These are phyloP conservation scores for Pyrocoelia pectoralis DNA, from an alignment of 2,888 invertebrate genomes.

Conservation along the genomic window DNA sequence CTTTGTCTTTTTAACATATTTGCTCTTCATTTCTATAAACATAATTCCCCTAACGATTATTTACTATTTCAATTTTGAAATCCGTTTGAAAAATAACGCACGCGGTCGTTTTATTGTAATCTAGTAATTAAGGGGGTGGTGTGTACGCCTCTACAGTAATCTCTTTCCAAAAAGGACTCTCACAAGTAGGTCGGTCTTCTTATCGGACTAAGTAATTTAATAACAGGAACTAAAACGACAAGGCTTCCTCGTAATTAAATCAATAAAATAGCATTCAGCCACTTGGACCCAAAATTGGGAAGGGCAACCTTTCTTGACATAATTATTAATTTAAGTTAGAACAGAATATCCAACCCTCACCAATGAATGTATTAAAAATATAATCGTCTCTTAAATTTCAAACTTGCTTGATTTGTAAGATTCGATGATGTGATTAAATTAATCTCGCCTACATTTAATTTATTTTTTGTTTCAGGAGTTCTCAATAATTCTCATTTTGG, in stretches of 20 bases:
- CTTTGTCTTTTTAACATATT: slow-evolving; percentile 2
- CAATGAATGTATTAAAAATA: slow-evolving; percentile 1
- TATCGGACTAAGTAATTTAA: slow-evolving; percentile 39
- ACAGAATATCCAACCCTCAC: slow-evolving; percentile 6
- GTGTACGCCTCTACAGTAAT: slow-evolving; percentile 28
- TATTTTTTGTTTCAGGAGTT: too few species aligned
- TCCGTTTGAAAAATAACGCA: background rate
- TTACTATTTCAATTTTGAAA: background rate
- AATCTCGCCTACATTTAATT: too few species aligned
- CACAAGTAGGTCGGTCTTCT: slow-evolving; percentile 33
- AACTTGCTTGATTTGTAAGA: too few species aligned
- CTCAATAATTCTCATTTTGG: too few species aligned
- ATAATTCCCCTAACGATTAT: background rate
- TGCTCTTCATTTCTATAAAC: slow-evolving; percentile 5
- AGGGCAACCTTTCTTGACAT: slow-evolving; percentile 22
- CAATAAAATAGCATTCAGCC: slow-evolving; percentile 37
- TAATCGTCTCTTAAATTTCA: background rate
- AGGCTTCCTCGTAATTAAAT: slow-evolving; percentile 36
- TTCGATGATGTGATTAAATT: too few species aligned
- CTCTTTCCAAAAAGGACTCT: slow-evolving; percentile 29
- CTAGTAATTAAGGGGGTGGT: background rate
- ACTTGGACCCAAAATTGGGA: slow-evolving; percentile 31
- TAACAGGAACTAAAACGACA: slow-evolving; percentile 37
- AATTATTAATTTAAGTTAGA: slow-evolving; percentile 22
- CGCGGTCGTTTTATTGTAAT: background rate